Evolutionary conservation across 2,797 vertebrate genomes (phyloP).

Genomic region (Hemitrygon akajei): DNA sequence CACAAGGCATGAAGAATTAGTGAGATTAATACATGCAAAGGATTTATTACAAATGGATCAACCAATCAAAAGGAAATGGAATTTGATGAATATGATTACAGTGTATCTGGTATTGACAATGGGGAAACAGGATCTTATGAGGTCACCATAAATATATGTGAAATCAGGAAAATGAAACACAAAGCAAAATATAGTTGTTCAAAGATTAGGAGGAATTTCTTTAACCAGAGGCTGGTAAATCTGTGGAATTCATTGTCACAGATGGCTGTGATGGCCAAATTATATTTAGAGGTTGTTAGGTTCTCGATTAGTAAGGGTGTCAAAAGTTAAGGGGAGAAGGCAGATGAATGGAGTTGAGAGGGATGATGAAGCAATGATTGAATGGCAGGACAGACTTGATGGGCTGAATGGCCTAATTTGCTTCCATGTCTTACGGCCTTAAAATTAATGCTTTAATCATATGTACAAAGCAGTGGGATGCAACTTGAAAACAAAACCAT

Average conservation of each 20-base stretch:
- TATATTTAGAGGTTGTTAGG: too few relatives aligned
- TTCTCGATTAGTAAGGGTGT: too few relatives aligned
- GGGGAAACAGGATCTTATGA: neutral
- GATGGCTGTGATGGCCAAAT: too few relatives aligned
- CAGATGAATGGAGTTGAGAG: too few relatives aligned
- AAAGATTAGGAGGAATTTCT: neutral
- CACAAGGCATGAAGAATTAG: neutral
- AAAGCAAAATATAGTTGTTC: neutral
- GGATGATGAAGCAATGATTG: too few relatives aligned
- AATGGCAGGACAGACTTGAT: too few relatives aligned
- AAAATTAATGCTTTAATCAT: neutral
- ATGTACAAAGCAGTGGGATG: neutral
- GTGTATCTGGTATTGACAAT: neutral
- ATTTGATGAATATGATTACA: neutral
- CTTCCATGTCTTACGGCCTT: too few relatives aligned
- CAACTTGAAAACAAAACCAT: neutral
- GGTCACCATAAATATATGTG: neutral
- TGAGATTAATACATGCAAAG: neutral
- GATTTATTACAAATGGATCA: neutral
- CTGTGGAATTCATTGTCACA: too few relatives aligned
- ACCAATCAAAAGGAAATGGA: neutral
- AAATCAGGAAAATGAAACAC: neutral
- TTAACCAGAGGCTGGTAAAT: too few relatives aligned
- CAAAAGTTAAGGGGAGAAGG: too few relatives aligned
- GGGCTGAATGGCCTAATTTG: too few relatives aligned